These are phyloP conservation scores for Potorous gilbertii DNA, from an alignment of 2,797 vertebrate species.

Conservation along the genomic window DNA sequence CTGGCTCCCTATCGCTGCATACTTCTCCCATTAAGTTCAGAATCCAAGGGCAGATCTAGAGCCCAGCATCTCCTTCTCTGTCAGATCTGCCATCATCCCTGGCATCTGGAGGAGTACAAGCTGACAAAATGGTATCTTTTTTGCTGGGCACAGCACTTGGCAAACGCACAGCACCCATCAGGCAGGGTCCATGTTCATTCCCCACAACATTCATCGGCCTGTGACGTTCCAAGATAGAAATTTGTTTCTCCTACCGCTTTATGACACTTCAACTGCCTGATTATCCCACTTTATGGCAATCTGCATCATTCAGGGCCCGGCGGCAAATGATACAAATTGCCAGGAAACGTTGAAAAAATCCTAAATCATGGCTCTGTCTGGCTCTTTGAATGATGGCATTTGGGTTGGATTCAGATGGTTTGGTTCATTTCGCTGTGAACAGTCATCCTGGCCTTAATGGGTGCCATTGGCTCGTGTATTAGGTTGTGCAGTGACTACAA, in stretches of 20 bases:
- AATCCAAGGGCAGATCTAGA: constrained; percentile 41
- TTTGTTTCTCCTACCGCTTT: constrained; percentile 80
- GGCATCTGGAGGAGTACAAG: constrained; percentile 71
- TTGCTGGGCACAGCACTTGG: constrained; percentile 75
- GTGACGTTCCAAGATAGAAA: constrained; percentile 75
- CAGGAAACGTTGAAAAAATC: constrained; percentile 77
- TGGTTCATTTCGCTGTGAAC: constrained; percentile 65
- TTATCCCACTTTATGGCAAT: constrained; percentile 79
- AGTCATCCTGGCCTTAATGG: constrained; percentile 57
- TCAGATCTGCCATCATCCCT: constrained; percentile 56
- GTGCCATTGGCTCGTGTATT: constrained; percentile 49
- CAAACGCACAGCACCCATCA: constrained; percentile 69
- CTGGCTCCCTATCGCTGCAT: constrained; percentile 32
- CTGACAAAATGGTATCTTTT: constrained; percentile 79
- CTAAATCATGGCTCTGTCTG: constrained; percentile 71
- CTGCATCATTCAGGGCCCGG: constrained; percentile 69
- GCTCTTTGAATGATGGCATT: constrained; percentile 69
- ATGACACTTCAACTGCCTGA: constrained; percentile 79
- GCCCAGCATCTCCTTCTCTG: constrained; percentile 13
- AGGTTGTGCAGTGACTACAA: constrained; percentile 57
- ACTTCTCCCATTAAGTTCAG: constrained; percentile 7
- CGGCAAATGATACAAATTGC: constrained; percentile 78
- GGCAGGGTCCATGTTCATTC: constrained; percentile 64
- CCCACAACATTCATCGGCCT: constrained; percentile 61
- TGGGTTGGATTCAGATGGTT: constrained; percentile 72